phyloP scores from a whole-genome alignment of 2,888 invertebrate species.

The Rapana venosa region DNA sequence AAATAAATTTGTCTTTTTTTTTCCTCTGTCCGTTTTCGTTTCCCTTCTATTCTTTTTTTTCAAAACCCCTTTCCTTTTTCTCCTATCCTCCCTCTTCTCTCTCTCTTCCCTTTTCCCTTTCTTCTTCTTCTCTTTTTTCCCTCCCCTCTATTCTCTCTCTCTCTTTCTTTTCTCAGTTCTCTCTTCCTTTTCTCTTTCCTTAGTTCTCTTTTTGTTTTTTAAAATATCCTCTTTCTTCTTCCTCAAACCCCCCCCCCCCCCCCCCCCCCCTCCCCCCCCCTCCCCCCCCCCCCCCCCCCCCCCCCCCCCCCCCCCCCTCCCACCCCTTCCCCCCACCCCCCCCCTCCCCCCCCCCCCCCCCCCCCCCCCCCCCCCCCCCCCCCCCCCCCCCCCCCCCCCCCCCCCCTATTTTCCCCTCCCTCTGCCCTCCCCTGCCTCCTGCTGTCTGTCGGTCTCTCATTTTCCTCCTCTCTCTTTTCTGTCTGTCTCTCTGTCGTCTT shows the following conservation, averaged over 20 bases:
- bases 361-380: not conserved
- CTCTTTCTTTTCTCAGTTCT: not conserved
- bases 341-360: not conserved
- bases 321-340: not conserved
- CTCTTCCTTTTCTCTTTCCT: not conserved
- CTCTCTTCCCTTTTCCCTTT: not conserved
- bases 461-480: not conserved
- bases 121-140: too few relatives aligned
- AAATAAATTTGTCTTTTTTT: not conserved
- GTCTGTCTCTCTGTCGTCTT: conserved; percentile 19
- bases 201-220: not conserved
- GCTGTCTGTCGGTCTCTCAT: not conserved
- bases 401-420: not conserved
- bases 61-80: too few relatives aligned
- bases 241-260: not conserved
- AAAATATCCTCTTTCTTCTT: too few relatives aligned
- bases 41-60: not conserved
- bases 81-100: not conserved
- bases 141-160: too few relatives aligned
- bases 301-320: not conserved
- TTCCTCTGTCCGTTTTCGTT: not conserved
- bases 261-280: not conserved
- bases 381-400: not conserved
- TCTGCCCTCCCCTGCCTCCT: conserved; percentile 13
- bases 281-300: not conserved